These are phyloP conservation scores for Myodes glareolus DNA, from an alignment of 2,113 vertebrate genomes.

Conservation along the genomic window DNA sequence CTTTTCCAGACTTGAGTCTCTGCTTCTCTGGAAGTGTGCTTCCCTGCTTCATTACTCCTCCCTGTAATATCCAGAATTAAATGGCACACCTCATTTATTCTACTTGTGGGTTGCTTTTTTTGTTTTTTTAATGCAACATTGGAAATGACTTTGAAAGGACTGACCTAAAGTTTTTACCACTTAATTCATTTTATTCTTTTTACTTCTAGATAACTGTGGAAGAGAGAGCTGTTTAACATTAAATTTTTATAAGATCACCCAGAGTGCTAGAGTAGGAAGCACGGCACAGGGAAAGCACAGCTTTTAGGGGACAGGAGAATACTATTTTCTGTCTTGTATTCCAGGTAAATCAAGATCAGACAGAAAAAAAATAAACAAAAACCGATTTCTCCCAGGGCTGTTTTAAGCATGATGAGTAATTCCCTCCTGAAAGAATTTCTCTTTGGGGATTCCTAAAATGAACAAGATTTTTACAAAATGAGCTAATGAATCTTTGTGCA, in stretches of 20 bases:
- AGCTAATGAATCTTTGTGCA: background rate
- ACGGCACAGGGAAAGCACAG: background rate
- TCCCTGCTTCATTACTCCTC: conserved; percentile 75
- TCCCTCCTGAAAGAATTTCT: background rate
- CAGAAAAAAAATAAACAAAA: background rate
- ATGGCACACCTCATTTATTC: conserved; percentile 73
- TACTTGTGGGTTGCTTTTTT: conserved; percentile 15
- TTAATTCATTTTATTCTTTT: conserved; percentile 61
- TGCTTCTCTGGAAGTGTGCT: conserved; percentile 49
- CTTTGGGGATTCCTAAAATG: conserved; percentile 1
- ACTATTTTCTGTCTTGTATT: background rate
- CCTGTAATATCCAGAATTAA: conserved; percentile 75
- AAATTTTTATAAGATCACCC: background rate
- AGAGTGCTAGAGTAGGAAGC: background rate
- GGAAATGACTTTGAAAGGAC: conserved; percentile 71
- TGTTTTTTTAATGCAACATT: conserved; percentile 36
- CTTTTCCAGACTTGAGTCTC: conserved; percentile 72
- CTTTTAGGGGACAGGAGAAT: background rate
- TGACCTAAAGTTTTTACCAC: conserved; percentile 61
- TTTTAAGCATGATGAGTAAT: background rate
- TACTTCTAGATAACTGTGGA: conserved; percentile 43
- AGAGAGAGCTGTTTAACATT: background rate
- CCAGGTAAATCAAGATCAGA: background rate
- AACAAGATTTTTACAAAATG: background rate
- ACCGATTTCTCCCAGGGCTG: background rate